These are phyloP conservation scores for Amphipoea oculea DNA, from an alignment of 2,888 invertebrate species.

Conservation along the genomic window DNA sequence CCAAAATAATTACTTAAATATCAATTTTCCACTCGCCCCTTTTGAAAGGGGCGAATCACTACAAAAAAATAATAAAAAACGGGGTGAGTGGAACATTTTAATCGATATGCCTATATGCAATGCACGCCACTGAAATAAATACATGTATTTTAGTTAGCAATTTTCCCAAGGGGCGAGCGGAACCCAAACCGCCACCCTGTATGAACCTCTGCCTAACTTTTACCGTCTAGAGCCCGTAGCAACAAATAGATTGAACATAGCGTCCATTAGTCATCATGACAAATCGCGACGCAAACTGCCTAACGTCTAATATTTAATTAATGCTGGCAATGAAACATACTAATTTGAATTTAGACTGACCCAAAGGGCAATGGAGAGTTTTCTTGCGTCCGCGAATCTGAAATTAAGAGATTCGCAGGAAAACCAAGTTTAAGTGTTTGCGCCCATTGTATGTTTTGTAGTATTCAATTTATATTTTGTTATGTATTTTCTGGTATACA, in stretches of 20 bases:
- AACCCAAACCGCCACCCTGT: neutral
- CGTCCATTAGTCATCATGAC: constrained; percentile 6
- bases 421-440: neutral
- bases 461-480: too few relatives aligned
- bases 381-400: neutral
- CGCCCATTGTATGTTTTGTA: too few relatives aligned
- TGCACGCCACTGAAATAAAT: too few relatives aligned
- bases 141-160: too few relatives aligned
- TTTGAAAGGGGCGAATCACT: too few relatives aligned
- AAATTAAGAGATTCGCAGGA: neutral
- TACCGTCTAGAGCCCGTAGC: neutral
- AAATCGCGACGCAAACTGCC: constrained; percentile 1
- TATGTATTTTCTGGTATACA: too few relatives aligned
- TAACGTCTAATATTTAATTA: neutral
- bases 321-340: neutral
- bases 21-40: too few relatives aligned
- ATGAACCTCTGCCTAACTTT: neutral
- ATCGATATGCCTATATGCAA: too few relatives aligned
- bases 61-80: too few relatives aligned
- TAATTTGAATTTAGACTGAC: neutral
- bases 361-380: neutral
- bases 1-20: too few relatives aligned
- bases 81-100: too few relatives aligned
- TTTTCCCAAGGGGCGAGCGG: too few relatives aligned
- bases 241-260: constrained; percentile 2